These are phyloP conservation scores for Sesia bembeciformis DNA, from an alignment of 2,888 invertebrate species.

Conservation along the genomic window DNA sequence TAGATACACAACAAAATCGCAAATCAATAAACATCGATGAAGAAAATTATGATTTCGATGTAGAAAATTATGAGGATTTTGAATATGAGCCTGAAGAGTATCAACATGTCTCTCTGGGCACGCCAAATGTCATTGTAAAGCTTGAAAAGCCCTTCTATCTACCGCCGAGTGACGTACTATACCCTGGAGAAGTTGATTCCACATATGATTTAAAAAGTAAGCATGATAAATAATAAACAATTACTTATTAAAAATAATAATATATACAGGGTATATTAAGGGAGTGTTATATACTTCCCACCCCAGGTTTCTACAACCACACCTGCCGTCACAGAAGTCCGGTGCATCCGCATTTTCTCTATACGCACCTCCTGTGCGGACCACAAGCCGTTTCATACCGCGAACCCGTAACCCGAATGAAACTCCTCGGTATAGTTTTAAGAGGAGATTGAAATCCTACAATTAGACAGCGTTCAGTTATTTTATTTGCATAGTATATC, in stretches of 20 bases:
- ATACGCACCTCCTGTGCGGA: too few species aligned
- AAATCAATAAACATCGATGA: neutral
- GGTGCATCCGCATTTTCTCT: too few species aligned
- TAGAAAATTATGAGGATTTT: slow-evolving; percentile 27
- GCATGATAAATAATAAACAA: neutral
- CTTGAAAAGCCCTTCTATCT: slow-evolving; percentile 39
- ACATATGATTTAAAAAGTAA: slow-evolving; percentile 51
- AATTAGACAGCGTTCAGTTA: too few species aligned
- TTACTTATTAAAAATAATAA: neutral
- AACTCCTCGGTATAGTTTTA: too few species aligned
- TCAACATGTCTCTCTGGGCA: slow-evolving; percentile 18
- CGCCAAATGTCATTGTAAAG: slow-evolving; percentile 20
- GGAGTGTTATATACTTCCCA: too few species aligned
- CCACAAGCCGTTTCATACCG: too few species aligned
- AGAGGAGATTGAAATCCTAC: too few species aligned
- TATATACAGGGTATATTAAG: too few species aligned
- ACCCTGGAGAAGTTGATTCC: slow-evolving; percentile 52
- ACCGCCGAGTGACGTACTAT: slow-evolving; percentile 50
- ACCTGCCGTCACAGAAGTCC: too few species aligned
- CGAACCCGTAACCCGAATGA: too few species aligned
- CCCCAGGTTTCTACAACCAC: too few species aligned
- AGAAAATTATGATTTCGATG: slow-evolving; percentile 42
- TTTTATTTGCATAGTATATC: too few species aligned
- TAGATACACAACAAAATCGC: neutral
- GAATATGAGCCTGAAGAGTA: slow-evolving; percentile 36